Evolutionary conservation across 2,113 vertebrate genomes (phyloP), one percentile per base, ranked within the genome.

Genomic region (Dromas ardeola): DNA sequence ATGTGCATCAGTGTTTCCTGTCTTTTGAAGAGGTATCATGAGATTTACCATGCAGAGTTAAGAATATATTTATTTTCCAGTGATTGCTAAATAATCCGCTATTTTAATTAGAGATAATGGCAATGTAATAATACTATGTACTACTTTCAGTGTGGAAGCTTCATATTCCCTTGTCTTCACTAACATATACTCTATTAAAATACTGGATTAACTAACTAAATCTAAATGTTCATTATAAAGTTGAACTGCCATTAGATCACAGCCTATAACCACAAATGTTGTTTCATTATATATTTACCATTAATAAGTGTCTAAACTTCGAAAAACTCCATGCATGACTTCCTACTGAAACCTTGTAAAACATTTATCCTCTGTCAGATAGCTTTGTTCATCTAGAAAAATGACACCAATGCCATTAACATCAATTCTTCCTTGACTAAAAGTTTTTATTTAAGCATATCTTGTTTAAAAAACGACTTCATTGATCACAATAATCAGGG

Each of bases 401-500:
- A 50, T 36, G 9, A 36, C 30, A 72, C 10, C 32, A 20, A 29
- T 52, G 15, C 21, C 49, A 72, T 81, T 91, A 90, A 19, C 1
- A 5, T 81, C 16, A 88, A 42, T 45, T 86, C 36, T 49, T 96
- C 88, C 72, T 82, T 94, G 78, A 62, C 20, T 82, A 63, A 94
- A 95, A 63, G 26, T 6, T 86, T 97, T 67, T 73, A 86, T 89
- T 89, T 86, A 65, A 86, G 9, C 4, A 20, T 80, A 16, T 36
- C 36, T 80, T 81, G 12, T 80, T 88, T 40, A 53, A 85, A 90
- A 88, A 83, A 8, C 12, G 88, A 22, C 30, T 70, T 92, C 2
- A 70, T 8, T 88, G 96, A 95, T 95, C 84, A 55, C 47, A 84
- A 72, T 87, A 82, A 86, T 95, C 66, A 73, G 30, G 38, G 19